A percentile compares a stretch with the other conserved stretches of the same genome.
These are phyloP conservation scores for Apogon talboti DNA, from an alignment of 2,797 vertebrate species.

Conservation along the genomic window DNA sequence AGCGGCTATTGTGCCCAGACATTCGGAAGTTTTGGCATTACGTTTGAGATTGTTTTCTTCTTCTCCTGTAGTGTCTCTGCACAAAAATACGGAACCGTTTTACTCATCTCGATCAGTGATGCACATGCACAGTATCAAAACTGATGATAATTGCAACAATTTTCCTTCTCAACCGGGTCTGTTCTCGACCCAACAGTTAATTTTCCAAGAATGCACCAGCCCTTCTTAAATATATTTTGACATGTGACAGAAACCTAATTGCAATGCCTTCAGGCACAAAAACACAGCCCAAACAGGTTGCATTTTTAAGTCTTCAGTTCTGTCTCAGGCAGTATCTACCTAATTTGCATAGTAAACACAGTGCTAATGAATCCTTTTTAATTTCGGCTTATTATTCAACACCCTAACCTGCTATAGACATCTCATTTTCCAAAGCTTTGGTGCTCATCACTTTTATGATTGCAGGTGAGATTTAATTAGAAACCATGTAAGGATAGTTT, in stretches of 20 bases:
- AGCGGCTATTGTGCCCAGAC: constrained; percentile 53
- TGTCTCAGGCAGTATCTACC: constrained; percentile 28
- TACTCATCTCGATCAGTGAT: constrained; percentile 19
- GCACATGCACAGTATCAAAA: constrained; percentile 18
- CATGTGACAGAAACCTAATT: constrained; percentile 1
- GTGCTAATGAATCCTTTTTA: constrained; percentile 37
- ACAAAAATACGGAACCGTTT: constrained; percentile 7
- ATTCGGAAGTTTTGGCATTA: constrained; percentile 58
- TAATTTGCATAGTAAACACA: constrained; percentile 56
- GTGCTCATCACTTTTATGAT: constrained; percentile 54
- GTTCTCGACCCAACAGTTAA: background rate
- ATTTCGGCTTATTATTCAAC: constrained; percentile 53
- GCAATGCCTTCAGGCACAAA: too few relatives aligned
- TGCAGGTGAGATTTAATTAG: constrained; percentile 61
- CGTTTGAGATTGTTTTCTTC: constrained; percentile 14
- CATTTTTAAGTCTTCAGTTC: constrained; percentile 10
- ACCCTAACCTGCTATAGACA: constrained; percentile 34
- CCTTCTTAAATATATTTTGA: constrained; percentile 22
- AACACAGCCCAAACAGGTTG: constrained; percentile 10
- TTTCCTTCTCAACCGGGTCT: background rate
- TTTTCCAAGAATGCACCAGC: constrained; percentile 10
- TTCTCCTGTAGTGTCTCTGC: constrained; percentile 24
- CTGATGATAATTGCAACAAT: background rate
- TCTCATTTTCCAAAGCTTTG: constrained; percentile 57
- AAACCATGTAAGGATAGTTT: constrained; percentile 52